Evolutionary conservation across 2,113 vertebrate genomes (phyloP).

Genomic region (Clarias gariepinus): DNA sequence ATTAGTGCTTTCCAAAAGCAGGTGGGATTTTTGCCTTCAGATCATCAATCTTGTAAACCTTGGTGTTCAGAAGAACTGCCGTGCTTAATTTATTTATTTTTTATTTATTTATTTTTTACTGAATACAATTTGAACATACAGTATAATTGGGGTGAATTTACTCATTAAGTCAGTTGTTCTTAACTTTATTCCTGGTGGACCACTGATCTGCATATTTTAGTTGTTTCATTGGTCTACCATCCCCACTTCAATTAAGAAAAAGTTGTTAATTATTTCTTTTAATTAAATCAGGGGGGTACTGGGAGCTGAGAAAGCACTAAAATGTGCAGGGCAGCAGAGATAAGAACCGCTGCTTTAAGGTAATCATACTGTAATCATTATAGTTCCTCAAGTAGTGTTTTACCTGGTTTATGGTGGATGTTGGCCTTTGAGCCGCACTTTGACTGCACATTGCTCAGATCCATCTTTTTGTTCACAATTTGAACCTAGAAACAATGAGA

Average conservation of each 20-base stretch:
- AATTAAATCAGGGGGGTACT: too few species aligned
- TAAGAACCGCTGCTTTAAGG: too few species aligned
- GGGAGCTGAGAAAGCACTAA: too few species aligned
- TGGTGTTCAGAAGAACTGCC: neutral
- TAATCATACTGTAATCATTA: neutral
- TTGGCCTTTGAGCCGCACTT: slow-evolving; percentile 87
- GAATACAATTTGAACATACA: neutral
- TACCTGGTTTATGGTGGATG: slow-evolving; percentile 91
- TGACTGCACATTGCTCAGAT: slow-evolving; percentile 84
- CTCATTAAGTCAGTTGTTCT: too few species aligned
- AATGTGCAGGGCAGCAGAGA: too few species aligned
- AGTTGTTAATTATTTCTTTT: too few species aligned
- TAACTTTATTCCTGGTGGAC: too few species aligned
- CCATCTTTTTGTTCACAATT: slow-evolving; percentile 86
- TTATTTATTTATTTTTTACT: too few species aligned
- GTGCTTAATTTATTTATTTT: neutral
- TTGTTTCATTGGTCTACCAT: too few species aligned
- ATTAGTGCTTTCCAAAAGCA: neutral
- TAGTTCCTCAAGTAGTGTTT: neutral
- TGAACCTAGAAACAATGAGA: slow-evolving; percentile 71
- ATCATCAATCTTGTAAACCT: neutral
- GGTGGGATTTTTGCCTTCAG: neutral
- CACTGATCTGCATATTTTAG: too few species aligned
- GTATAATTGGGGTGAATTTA: too few species aligned
- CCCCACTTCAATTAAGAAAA: too few species aligned